phyloP scores from a whole-genome alignment of 2,888 invertebrate species.

The Ectemnius cavifrons region DNA sequence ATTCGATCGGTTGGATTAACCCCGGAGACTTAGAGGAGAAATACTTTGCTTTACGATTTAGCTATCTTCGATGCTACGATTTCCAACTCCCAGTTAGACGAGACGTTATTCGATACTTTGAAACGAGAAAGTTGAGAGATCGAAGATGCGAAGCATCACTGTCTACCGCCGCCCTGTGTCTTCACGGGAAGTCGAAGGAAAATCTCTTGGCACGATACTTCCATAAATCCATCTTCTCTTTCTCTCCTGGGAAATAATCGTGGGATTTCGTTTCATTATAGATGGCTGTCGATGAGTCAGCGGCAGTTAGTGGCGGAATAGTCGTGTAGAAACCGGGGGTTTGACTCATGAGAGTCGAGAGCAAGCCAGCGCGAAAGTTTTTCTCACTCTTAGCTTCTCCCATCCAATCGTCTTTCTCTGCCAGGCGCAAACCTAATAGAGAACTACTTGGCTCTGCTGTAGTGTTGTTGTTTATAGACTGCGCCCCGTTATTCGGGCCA shows the following conservation, averaged over 20 bases:
- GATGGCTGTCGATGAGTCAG: slow-evolving; percentile 53
- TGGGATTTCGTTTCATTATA: slow-evolving; percentile 54
- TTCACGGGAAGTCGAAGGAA: too few relatives aligned
- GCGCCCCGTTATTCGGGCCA: slow-evolving; percentile 1
- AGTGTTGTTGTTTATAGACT: not conserved
- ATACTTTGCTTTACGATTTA: too few relatives aligned
- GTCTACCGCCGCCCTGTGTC: too few relatives aligned
- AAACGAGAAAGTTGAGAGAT: too few relatives aligned
- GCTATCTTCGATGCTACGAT: too few relatives aligned
- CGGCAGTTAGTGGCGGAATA: slow-evolving; percentile 38
- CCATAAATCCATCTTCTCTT: too few relatives aligned
- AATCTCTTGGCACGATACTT: too few relatives aligned
- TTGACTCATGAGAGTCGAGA: slow-evolving; percentile 44
- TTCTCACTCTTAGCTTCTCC: slow-evolving; percentile 12
- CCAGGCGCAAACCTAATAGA: slow-evolving; percentile 25
- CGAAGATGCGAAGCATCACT: too few relatives aligned
- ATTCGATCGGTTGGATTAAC: too few relatives aligned
- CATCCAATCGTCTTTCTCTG: slow-evolving; percentile 7
- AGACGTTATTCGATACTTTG: too few relatives aligned
- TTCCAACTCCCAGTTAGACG: too few relatives aligned
- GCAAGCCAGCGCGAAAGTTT: slow-evolving; percentile 41
- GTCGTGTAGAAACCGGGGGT: slow-evolving; percentile 43
- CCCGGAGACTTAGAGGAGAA: too few relatives aligned
- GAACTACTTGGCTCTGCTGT: not conserved
- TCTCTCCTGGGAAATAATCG: slow-evolving; percentile 36